phyloP scores from a whole-genome alignment of 2,888 invertebrate species.

The Epistrophella euchroma region DNA sequence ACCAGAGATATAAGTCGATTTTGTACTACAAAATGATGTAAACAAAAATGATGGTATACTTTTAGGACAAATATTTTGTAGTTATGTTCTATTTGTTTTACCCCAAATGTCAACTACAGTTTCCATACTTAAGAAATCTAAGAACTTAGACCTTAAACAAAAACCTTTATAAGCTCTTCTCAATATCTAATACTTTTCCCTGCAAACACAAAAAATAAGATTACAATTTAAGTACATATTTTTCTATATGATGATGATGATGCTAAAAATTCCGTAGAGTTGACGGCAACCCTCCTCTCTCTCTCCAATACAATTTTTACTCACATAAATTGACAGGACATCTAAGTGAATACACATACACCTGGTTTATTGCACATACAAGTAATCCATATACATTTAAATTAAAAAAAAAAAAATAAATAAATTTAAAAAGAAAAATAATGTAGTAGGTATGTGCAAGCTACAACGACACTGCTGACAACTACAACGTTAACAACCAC shows the following conservation, averaged over 20 bases:
- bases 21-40: too few relatives aligned
- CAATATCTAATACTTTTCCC: slow-evolving; percentile 14
- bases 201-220: slow-evolving; percentile 32
- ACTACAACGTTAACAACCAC: neutral
- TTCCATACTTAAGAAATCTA: neutral
- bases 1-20: too few relatives aligned
- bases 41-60: too few relatives aligned
- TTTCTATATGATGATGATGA: slow-evolving; percentile 48
- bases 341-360: slow-evolving; percentile 52
- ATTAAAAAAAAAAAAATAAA: slow-evolving; percentile 48
- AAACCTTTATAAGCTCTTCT: slow-evolving; percentile 2
- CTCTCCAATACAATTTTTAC: neutral
- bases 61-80: neutral
- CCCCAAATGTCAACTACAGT: neutral
- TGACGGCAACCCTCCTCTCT: neutral
- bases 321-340: slow-evolving; percentile 55
- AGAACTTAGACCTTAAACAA: neutral
- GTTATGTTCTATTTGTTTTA: too few relatives aligned
- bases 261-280: slow-evolving; percentile 59
- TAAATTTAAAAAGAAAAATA: slow-evolving; percentile 62
- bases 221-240: slow-evolving; percentile 61
- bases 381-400: slow-evolving; percentile 28
- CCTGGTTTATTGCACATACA: slow-evolving; percentile 5
- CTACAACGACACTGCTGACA: slow-evolving; percentile 29
- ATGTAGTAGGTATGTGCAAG: slow-evolving; percentile 25